Percentiles rank a stretch among this genome's conserved stretches.
These are phyloP conservation scores for Bubalus kerabau DNA, from an alignment of 2,113 vertebrate species.

Conservation along the genomic window DNA sequence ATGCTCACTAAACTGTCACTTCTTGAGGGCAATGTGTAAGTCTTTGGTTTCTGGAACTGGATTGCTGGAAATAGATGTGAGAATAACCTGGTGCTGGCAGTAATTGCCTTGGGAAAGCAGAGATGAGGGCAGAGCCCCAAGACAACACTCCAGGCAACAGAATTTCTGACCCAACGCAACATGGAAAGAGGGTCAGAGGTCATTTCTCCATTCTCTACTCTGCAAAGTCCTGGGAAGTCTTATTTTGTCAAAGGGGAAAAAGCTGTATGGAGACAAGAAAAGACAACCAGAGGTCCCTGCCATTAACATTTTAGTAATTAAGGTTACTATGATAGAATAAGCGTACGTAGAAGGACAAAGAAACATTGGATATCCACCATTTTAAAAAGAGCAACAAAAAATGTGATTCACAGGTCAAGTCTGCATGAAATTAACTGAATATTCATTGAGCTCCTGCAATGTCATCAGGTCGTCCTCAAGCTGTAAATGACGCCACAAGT, in stretches of 20 bases:
- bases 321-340: background rate
- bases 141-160: background rate
- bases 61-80: background rate
- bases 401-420: background rate
- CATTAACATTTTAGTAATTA: background rate
- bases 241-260: background rate
- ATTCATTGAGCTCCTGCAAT: background rate
- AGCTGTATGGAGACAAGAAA: background rate
- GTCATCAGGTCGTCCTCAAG: background rate
- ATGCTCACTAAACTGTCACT: background rate
- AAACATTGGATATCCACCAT: background rate
- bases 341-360: background rate
- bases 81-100: background rate
- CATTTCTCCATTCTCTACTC: background rate
- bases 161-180: background rate
- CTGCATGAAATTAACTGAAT: background rate
- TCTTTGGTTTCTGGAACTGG: background rate
- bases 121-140: background rate
- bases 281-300: background rate
- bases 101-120: background rate
- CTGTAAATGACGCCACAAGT: background rate
- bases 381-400: background rate
- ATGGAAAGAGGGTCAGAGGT: background rate
- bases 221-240: background rate
- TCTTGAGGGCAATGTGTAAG: background rate